phyloP scores from a whole-genome alignment of 2,113 vertebrate genomes.

The Condylura cristata region DNA sequence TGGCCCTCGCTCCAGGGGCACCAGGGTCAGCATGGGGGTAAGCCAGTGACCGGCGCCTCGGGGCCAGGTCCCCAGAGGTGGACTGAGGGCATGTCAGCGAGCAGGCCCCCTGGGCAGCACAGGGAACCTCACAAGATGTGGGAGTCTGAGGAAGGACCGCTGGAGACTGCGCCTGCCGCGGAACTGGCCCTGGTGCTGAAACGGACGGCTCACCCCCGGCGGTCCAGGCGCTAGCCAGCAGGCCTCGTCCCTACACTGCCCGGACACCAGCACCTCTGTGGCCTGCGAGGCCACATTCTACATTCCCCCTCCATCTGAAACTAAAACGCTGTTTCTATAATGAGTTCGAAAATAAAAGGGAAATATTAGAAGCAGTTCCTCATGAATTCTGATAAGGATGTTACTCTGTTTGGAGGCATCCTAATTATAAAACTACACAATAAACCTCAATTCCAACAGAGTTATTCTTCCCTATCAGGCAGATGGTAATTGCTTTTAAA shows the following conservation, averaged over 20 bases:
- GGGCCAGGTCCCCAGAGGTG: neutral
- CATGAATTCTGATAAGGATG: conserved; percentile 66
- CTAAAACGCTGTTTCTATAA: conserved; percentile 30
- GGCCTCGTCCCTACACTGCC: too few relatives aligned
- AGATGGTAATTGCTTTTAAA: conserved; percentile 75
- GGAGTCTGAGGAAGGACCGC: too few relatives aligned
- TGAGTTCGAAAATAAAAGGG: conserved; percentile 64
- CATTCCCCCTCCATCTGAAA: neutral
- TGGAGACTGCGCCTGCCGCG: neutral
- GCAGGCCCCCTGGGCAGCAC: too few relatives aligned
- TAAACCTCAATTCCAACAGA: conserved; percentile 60
- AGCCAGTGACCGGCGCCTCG: neutral
- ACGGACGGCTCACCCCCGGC: accelerated
- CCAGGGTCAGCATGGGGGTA: accelerated
- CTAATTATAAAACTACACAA: conserved; percentile 70
- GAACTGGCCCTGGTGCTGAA: too few relatives aligned
- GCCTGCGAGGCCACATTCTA: neutral
- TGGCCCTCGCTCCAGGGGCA: too few relatives aligned
- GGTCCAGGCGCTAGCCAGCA: too few relatives aligned
- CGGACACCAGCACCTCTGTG: neutral
- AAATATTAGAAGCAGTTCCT: conserved; percentile 63
- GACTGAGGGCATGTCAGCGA: neutral
- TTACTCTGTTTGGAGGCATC: conserved; percentile 47
- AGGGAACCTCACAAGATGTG: neutral
- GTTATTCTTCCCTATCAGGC: conserved; percentile 40